Conservation (phyloP, 1,140 invertebrate genomes). For the Procambarus virginalis region DNA sequence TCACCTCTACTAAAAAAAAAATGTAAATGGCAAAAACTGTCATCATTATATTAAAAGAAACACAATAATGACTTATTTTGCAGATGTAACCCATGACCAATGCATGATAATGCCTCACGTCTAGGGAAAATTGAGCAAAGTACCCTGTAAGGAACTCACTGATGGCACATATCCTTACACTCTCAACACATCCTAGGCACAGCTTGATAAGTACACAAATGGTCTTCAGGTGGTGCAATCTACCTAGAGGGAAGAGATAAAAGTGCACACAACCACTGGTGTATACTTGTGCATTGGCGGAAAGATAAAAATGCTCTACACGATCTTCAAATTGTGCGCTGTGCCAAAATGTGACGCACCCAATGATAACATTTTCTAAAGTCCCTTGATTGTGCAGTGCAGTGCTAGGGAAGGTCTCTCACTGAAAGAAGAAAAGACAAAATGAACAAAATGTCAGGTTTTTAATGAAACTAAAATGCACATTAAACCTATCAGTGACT, state of each 20-base stretch:
- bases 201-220: neutral
- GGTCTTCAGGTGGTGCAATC: slow-evolving; percentile 1
- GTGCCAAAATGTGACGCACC: neutral
- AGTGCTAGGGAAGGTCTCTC: slow-evolving; percentile 41
- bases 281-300: neutral
- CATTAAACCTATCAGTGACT: too few species aligned
- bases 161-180: neutral
- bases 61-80: neutral
- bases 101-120: slow-evolving; percentile 5
- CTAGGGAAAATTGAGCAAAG: neutral
- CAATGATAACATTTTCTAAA: neutral
- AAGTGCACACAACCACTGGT: neutral
- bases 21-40: neutral
- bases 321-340: neutral
- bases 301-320: neutral
- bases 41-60: neutral
- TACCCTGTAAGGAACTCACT: neutral
- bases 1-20: neutral
- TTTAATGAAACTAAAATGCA: too few species aligned
- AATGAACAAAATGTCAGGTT: neutral
- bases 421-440: slow-evolving; percentile 13
- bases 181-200: neutral
- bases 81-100: neutral
- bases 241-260: neutral
- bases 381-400: slow-evolving; percentile 21